phyloP scores from a whole-genome alignment of 2,797 vertebrate species.

The Poliocrania exsul region DNA sequence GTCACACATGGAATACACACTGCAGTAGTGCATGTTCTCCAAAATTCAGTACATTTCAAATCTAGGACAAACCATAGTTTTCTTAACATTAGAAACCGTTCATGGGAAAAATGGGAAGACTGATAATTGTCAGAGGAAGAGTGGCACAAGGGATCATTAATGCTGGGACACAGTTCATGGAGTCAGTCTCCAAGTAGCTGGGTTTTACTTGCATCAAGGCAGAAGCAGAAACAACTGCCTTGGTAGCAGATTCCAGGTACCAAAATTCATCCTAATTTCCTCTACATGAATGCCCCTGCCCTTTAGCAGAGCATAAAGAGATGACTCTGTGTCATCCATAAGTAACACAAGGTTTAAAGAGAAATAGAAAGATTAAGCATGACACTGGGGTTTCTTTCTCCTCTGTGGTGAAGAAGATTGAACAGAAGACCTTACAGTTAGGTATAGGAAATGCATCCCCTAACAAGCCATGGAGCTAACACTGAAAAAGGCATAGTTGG shows the following conservation, averaged over 20 bases:
- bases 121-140: background rate
- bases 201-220: background rate
- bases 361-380: background rate
- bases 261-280: background rate
- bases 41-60: background rate
- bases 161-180: background rate
- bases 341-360: background rate
- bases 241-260: background rate
- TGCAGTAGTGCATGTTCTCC: background rate
- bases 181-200: background rate
- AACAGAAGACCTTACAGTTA: background rate
- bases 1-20: background rate
- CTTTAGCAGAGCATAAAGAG: background rate
- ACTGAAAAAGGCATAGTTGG: background rate
- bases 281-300: background rate
- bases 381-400: background rate
- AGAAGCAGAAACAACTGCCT: background rate
- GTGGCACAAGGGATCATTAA: background rate
- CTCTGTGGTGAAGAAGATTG: background rate
- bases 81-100: background rate
- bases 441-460: background rate
- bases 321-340: background rate
- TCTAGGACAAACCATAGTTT: background rate
- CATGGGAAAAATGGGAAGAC: background rate
- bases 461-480: background rate